Base-by-base conservation (phyloP, 2,888 invertebrate species). In the Loripinus fragilis region DNA sequence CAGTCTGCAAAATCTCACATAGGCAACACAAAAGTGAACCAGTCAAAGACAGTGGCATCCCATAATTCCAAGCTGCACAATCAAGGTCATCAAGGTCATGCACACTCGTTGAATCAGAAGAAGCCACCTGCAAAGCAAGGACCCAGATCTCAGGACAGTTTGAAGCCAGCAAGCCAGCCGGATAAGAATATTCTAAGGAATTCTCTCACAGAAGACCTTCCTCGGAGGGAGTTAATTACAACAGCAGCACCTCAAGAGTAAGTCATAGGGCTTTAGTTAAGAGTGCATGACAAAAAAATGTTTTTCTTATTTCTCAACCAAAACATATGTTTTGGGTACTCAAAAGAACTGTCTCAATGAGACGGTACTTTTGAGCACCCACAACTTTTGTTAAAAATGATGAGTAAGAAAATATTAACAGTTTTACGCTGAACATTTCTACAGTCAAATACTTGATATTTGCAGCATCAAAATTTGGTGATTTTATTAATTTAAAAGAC, bases 201-300 rank as follows among this genome's bases (percentile, higher is more conserved):
- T 71, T 85, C 81, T 55, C 45, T 83, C 2, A 80, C 79, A 8
- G 89, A 89, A 68, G 89, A 88, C 78, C 52, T 87, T 30, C 89
- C 89, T 1, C 72, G 89, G 60, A 74, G 76, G 55, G 79, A 82
- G 55, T 78, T 82, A 38, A 77, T 76, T n/a, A 78, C 83, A 5
- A 74, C 76, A 5, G 88, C 88, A 15, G 71, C 77, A 28, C 86
- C 84, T n/a, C 89, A 89, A 69, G 86, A 87, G 88, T 88, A 84
- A 85, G 87, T 3, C 41, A 41, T 41, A n/a, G n/a, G n/a, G n/a
- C n/a, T n/a, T n/a, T n/a, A n/a, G n/a, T n/a, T n/a, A n/a, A n/a
- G n/a, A n/a, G n/a, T n/a, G n/a, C n/a, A n/a, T n/a, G n/a, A n/a
- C n/a, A n/a, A n/a, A n/a, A n/a, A n/a, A n/a, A n/a, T n/a, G n/a